phyloP scores from a whole-genome alignment of 2,888 invertebrate species.

The Chloroclysta siterata region DNA sequence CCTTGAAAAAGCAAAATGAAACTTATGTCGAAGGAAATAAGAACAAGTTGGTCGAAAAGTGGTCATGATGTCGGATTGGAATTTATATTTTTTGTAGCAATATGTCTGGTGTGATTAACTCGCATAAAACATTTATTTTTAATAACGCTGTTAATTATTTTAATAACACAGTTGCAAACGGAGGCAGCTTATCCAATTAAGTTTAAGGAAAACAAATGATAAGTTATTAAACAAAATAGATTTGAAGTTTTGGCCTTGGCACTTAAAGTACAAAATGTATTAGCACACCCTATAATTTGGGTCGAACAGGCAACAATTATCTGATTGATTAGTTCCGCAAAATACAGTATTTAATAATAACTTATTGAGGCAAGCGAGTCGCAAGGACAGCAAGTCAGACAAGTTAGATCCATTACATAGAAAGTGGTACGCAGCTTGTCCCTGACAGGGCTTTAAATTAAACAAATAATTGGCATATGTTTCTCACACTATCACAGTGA shows the following conservation, averaged over 20 bases:
- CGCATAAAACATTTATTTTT: background rate
- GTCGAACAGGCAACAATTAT: constrained; percentile 45
- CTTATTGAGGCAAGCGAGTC: constrained; percentile 45
- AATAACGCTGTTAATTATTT: constrained; percentile 18
- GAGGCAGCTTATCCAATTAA: constrained; percentile 19
- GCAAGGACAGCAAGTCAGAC: constrained; percentile 60
- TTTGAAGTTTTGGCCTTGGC: constrained; percentile 20
- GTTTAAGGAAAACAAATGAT: constrained; percentile 19
- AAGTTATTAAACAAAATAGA: constrained; percentile 4
- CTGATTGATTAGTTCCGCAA: constrained; percentile 48
- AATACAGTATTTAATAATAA: constrained; percentile 46
- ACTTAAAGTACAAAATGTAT: constrained; percentile 27
- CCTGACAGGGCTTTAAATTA: constrained; percentile 54
- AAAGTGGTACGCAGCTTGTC: constrained; percentile 44
- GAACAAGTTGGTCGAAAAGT: constrained; percentile 8
- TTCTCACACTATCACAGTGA: constrained; percentile 32
- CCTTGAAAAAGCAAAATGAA: constrained; percentile 19
- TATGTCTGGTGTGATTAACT: background rate
- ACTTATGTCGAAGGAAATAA: constrained; percentile 13
- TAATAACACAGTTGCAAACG: constrained; percentile 21
- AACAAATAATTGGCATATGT: constrained; percentile 53
- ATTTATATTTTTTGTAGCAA: constrained; percentile 1
- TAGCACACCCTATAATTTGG: constrained; percentile 39
- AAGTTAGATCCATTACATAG: constrained; percentile 51
- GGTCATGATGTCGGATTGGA: background rate